Evolutionary conservation across 2,113 vertebrate genomes (phyloP), one percentile per base, ranked within the genome.

Genomic region (Ancistrus triradiatus): DNA sequence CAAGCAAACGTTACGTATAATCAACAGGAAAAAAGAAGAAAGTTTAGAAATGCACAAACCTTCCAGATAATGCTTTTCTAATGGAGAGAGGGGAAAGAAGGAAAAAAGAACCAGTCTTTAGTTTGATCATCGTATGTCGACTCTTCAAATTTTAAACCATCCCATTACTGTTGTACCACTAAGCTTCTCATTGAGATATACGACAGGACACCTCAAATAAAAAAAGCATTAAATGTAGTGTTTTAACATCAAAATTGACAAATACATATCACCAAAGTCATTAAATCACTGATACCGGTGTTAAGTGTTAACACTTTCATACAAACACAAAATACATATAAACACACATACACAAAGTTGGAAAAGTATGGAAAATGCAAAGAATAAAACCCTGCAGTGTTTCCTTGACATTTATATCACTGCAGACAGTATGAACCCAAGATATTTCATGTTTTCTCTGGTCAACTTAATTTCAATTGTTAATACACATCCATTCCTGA

Each of bases 31-130:
- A 68, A 58, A 70, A 81, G 68, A 70, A 81, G 68, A 81, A 86
- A 85, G 78, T 78, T 81, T 79, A 87, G 81, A 80, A 78, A 84
- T 78, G 78, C 82, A 90, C 88, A 88, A 90, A 90, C 88, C 88
- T 90, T 90, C 88, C 88, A 90, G 86, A 90, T 88, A 85, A 90
- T 88, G 88, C 87, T 90, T 90, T 90, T 90, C 88, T 90, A 90
- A 89, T 85, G 85, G 81, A 86, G 74, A 74, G 78, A 79, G 74
- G 77, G 70, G 78, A 78, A 83, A 84, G 64, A 69, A 81, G 74
- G 85, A 75, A 68, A 76, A 80, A 76, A 89, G 70, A 82, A 86
- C 80, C 77, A 88, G 74, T 81, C 80, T 85, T 90, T 87, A 88
- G 83, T 85, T 72, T 68, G 27, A 52, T 52, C 15, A 43, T 49